Evolutionary conservation across 1,140 invertebrate genomes (phyloP).

Genomic region (Prorops nasuta): DNA sequence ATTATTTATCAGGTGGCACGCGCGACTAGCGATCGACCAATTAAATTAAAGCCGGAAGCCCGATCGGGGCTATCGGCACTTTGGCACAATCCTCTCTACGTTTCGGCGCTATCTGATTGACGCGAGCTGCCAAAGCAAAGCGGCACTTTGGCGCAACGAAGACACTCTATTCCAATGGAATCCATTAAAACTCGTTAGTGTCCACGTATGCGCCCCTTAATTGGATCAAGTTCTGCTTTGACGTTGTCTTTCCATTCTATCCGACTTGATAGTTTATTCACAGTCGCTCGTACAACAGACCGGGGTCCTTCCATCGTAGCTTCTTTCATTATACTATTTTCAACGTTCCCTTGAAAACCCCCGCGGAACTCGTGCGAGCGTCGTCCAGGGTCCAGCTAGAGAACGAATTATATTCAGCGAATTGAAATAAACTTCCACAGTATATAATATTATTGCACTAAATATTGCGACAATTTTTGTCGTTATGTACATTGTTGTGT

Average conservation of each 20-base stretch:
- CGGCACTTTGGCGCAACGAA: conserved; percentile 17
- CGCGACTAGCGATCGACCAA: conserved; percentile 38
- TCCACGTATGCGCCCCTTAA: conserved; percentile 25
- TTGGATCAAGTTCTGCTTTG: conserved; percentile 12
- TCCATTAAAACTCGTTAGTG: conserved; percentile 33
- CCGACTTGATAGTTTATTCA: neutral
- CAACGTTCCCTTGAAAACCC: too few species aligned
- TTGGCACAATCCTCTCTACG: conserved; percentile 25
- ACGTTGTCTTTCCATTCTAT: neutral
- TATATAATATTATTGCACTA: too few species aligned
- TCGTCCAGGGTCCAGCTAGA: too few species aligned
- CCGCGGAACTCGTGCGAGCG: too few species aligned
- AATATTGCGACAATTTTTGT: neutral
- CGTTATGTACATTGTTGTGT: neutral
- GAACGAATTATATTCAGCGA: too few species aligned
- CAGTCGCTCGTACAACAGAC: too few species aligned
- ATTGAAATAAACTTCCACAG: too few species aligned
- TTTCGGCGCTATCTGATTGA: conserved; percentile 35
- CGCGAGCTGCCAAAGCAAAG: conserved; percentile 33
- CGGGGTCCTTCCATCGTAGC: too few species aligned
- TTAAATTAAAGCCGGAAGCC: conserved; percentile 41
- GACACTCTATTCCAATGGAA: conserved; percentile 18
- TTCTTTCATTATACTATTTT: too few species aligned
- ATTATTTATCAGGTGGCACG: conserved; percentile 41
- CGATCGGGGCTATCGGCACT: conserved; percentile 32